Evolutionary conservation across 2,888 invertebrate genomes (phyloP).

Genomic region (Cacoxenus indagator): DNA sequence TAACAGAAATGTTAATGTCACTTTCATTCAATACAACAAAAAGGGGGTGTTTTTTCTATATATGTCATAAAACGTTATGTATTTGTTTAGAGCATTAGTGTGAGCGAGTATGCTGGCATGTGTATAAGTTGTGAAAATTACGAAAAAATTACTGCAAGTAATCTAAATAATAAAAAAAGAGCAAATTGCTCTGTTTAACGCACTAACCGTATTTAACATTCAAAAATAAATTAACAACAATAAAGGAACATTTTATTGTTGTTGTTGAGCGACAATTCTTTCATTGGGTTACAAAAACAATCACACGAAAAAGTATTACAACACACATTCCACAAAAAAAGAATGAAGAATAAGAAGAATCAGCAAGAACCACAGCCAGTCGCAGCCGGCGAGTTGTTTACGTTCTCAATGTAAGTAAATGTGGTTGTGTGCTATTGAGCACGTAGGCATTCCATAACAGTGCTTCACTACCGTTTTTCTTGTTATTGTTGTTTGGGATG

Average conservation of each 20-base stretch:
- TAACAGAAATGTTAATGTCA: background rate
- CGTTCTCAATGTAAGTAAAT: background rate
- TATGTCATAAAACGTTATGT: too few relatives aligned
- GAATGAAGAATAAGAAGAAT: background rate
- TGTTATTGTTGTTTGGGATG: background rate
- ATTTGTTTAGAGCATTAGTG: background rate
- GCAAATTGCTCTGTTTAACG: background rate
- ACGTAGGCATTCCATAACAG: conserved; percentile 44
- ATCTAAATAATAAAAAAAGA: background rate
- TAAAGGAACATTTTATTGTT: background rate
- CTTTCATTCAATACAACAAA: background rate
- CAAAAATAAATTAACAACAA: background rate
- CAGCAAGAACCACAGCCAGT: background rate
- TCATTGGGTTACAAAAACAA: background rate
- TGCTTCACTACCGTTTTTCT: background rate
- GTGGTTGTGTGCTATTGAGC: conserved; percentile 43
- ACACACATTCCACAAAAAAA: background rate
- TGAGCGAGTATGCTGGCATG: background rate
- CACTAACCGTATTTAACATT: background rate
- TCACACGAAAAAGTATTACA: background rate
- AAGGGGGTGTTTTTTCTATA: background rate
- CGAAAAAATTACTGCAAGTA: background rate
- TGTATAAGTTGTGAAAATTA: background rate
- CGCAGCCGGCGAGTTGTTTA: background rate
- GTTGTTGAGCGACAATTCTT: background rate